phyloP scores from a whole-genome alignment of 2,113 vertebrate genomes.

The Nycticebus coucang region DNA sequence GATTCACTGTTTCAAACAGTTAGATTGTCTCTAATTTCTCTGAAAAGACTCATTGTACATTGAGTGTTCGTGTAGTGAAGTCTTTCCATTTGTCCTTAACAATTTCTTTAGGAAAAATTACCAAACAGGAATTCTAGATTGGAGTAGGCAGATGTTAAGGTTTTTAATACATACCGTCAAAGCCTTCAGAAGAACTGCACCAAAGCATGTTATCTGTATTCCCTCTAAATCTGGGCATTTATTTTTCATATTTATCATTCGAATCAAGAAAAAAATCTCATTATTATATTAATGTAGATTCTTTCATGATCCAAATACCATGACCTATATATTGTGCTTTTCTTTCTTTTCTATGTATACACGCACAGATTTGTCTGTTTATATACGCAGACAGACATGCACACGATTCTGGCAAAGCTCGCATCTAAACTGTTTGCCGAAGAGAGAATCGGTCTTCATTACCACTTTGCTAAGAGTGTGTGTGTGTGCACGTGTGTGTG shows the following conservation, averaged over 20 bases:
- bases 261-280: not conserved
- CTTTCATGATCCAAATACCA: not conserved
- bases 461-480: fast-evolving
- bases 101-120: not conserved
- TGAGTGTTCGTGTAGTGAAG: not conserved
- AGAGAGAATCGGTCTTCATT: not conserved
- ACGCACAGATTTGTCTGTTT: not conserved
- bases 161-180: not conserved
- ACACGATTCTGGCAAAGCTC: not conserved
- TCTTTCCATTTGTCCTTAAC: not conserved
- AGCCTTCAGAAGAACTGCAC: not conserved
- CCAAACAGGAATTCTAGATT: not conserved
- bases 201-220: not conserved
- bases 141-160: not conserved
- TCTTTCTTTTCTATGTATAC: not conserved
- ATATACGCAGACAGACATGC: not conserved
- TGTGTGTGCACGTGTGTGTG: fast-evolving
- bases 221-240: not conserved
- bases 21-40: not conserved
- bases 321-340: not conserved
- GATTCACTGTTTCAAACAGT: not conserved
- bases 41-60: not conserved
- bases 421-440: not conserved
- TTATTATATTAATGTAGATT: not conserved
- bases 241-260: not conserved